Evolutionary conservation across 2,888 invertebrate genomes (phyloP), one percentile per base, ranked within the genome.

Genomic region (Drosophila fulvimacula): DNA sequence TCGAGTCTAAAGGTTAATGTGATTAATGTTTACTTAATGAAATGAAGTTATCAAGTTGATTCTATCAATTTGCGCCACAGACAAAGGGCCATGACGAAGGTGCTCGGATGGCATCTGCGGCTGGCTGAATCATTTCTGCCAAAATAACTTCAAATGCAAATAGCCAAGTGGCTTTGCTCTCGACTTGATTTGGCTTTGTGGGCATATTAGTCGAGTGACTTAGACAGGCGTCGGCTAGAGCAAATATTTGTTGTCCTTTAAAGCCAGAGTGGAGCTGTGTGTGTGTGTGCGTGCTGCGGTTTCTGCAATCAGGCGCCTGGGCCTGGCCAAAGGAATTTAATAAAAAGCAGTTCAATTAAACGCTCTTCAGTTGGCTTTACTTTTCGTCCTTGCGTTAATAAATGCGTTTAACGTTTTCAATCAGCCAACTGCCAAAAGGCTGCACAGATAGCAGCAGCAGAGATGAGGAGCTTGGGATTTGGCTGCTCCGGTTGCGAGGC

Each of bases 31-130:
- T 87, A 87, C 87, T 87, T 86, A 86, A 86, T 86, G 85, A 86
- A 86, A 88, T 86, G 84, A 86, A 86, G 87, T 86, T 86, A 88
- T 86, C 84, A 86, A 86, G 89, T 84, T 87, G 87, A 86, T 88
- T 86, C 80, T 88, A 86, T 86, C 89, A 86, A 88, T 87, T 88
- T 84, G 56, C 81, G 65, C 73, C 69, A 57, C 79, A 85, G 71
- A 81, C 79, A 81, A 87, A 79, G 59, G 60, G 59, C 67, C 34
- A n/a, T 83, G 82, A 83, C 65, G 72, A 82, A 75, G 85, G 80
- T 82, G 69, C 62, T 55, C 51, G 51, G 51, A 67, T 56, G 59
- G 46, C 66, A 81, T 49, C 48, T 36, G 27, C 27, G 13, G 34
- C 13, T 13, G 48, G 48, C 36, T 39, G 17, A 17, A 4, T 42